Conservation (phyloP, 2,113 vertebrate species). For the Puffinus mauretanicus region DNA sequence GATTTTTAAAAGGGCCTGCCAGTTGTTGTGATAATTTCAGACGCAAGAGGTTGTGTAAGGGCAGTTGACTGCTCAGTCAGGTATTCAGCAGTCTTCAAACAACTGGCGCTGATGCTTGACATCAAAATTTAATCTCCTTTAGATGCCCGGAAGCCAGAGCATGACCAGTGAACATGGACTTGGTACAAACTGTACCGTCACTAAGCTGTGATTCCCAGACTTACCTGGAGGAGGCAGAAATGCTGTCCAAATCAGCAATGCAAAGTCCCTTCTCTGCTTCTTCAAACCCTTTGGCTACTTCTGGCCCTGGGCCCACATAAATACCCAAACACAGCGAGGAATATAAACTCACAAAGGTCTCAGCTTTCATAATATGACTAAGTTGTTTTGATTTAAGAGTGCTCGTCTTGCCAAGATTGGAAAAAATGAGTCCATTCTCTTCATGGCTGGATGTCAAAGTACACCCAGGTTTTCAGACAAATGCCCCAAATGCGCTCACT, state of each 20-base stretch:
- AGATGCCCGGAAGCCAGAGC: neutral
- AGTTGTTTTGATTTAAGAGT: constrained; percentile 59
- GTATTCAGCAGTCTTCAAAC: neutral
- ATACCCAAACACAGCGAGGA: neutral
- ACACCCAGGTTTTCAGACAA: constrained; percentile 27
- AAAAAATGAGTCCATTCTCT: constrained; percentile 51
- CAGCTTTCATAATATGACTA: constrained; percentile 55
- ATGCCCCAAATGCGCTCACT: neutral
- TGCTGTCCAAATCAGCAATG: neutral
- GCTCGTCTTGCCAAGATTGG: constrained; percentile 41
- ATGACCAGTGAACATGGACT: neutral
- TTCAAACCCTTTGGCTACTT: neutral
- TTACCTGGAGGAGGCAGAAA: constrained; percentile 5
- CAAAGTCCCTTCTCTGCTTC: neutral
- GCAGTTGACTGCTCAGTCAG: neutral
- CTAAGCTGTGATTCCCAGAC: neutral
- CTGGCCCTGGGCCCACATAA: constrained; percentile 3
- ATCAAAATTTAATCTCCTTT: neutral
- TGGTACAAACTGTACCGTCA: neutral
- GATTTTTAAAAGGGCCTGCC: neutral
- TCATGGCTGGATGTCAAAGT: constrained; percentile 27
- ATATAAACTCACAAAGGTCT: constrained; percentile 39
- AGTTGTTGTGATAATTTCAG: neutral
- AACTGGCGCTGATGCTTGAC: neutral
- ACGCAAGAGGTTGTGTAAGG: neutral